phyloP scores from a whole-genome alignment of 1,140 invertebrate species.

The Berghia stephanieae region DNA sequence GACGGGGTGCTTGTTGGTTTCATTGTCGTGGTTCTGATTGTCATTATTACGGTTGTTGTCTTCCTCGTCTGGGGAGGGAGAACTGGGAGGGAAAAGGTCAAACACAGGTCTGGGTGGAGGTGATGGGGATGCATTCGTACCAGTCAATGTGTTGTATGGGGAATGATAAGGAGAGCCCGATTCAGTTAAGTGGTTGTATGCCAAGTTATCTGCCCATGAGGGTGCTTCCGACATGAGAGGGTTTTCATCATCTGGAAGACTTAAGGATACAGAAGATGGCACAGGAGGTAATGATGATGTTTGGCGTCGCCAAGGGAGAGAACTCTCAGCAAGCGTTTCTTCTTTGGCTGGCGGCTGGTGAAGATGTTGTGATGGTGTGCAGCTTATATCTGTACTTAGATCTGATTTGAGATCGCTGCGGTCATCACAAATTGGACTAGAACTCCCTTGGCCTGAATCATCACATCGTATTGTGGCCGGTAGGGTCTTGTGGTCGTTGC shows the following conservation, averaged over 20 bases:
- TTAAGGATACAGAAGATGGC: constrained; percentile 42
- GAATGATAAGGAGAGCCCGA: constrained; percentile 58
- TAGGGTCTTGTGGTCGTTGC: too few relatives aligned
- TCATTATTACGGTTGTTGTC: background rate
- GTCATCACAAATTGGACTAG: too few relatives aligned
- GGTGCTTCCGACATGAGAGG: constrained; percentile 55
- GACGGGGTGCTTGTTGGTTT: constrained; percentile 19
- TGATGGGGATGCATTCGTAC: constrained; percentile 28
- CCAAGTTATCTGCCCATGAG: constrained; percentile 61
- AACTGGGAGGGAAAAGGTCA: constrained; percentile 44
- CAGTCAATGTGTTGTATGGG: constrained; percentile 50
- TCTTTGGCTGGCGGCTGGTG: constrained; percentile 16
- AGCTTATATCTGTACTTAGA: too few relatives aligned
- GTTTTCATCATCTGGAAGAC: constrained; percentile 52
- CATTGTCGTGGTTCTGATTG: background rate
- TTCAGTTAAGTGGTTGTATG: constrained; percentile 56
- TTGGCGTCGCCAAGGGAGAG: constrained; percentile 58
- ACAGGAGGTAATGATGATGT: constrained; percentile 41
- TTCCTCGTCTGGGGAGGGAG: constrained; percentile 20
- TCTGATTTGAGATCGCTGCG: too few relatives aligned
- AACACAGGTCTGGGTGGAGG: constrained; percentile 46
- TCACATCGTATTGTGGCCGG: too few relatives aligned
- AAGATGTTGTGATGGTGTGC: too few relatives aligned
- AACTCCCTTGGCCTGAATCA: too few relatives aligned
- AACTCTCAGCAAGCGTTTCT: constrained; percentile 52